A percentile compares a stretch with the other conserved stretches of the same genome.
These are phyloP conservation scores for Drosophila ironensis DNA, from an alignment of 1,140 invertebrate species.

Conservation along the genomic window DNA sequence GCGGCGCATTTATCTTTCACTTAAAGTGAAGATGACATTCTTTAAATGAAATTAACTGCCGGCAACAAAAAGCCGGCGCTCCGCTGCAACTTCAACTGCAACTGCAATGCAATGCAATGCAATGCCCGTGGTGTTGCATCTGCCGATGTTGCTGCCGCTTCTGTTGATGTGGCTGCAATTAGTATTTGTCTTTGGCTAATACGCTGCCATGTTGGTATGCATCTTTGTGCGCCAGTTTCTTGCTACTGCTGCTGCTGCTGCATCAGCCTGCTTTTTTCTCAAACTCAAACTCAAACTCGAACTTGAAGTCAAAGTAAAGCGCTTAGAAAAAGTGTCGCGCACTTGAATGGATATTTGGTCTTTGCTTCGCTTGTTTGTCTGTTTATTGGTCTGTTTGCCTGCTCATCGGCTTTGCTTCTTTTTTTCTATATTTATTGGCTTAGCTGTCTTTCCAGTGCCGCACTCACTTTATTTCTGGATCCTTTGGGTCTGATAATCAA, in stretches of 20 bases:
- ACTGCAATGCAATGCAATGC: too few relatives aligned
- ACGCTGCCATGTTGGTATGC: conserved; percentile 78
- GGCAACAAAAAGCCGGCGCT: conserved; percentile 71
- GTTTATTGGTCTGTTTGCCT: conserved; percentile 71
- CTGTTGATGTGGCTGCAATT: conserved; percentile 73
- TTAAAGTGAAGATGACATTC: conserved; percentile 82
- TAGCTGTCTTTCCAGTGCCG: conserved; percentile 28
- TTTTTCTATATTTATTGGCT: conserved; percentile 52
- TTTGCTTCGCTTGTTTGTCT: conserved; percentile 73
- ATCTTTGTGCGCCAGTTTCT: conserved; percentile 56
- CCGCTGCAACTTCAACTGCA: conserved; percentile 15
- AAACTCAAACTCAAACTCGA: too few relatives aligned
- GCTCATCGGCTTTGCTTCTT: conserved; percentile 41
- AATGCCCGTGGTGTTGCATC: conserved; percentile 21
- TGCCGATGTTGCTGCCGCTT: conserved; percentile 28
- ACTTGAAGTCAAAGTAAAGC: not conserved
- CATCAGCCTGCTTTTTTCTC: too few relatives aligned
- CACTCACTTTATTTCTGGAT: conserved; percentile 2
- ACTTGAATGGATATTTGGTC: conserved; percentile 62
- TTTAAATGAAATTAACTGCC: conserved; percentile 82
- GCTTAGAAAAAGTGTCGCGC: conserved; percentile 60
- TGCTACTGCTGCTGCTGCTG: conserved; percentile 29
- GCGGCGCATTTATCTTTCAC: conserved; percentile 80
- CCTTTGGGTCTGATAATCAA: conserved; percentile 40
- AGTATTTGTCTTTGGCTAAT: conserved; percentile 81